Base-by-base conservation (phyloP, 2,113 vertebrate species). In the Phainopepla nitens region DNA sequence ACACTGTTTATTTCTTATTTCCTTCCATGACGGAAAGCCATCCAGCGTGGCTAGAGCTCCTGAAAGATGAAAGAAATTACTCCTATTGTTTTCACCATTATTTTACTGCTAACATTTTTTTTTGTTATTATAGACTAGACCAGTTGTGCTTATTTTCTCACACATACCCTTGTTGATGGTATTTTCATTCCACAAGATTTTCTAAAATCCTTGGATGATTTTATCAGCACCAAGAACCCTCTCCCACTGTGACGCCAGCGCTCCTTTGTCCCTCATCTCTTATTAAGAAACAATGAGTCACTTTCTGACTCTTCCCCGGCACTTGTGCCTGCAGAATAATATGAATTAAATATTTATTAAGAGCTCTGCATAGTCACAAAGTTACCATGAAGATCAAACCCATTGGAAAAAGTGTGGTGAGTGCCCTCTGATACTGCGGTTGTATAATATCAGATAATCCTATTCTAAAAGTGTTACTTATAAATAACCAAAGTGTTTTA, bases 271-370 rank as follows among this genome's bases (percentile, higher is more conserved):
- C 57, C 64, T 90, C 60, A 25, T 73, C 76, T 57, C 89, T 80
- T 85, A 89, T 68, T 79, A 70, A 92, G 79, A 73, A 94, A 36
- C 39, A 61, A 81, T 94, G 92, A 97, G 70, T 96, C 96, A 95
- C 79, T 83, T 94, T 96, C 88, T 94, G 58, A 80, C 66, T 94
- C 70, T 91, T 82, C 62, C 54, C 61, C 2, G 5, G 50, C 13
- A 73, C 45, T 80, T 92, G 70, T 85, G 53, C 49, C 79, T 88
- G 57, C 54, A 39, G 75, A 90, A 82, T 90, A 93, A 93, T 82
- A 88, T 4, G 2, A 90, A 92, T 95, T 88, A 96, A 94, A 90
- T 88, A 97, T 95, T 95, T 87, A 94, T 85, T 58, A 92, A 61
- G 75, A 77, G n/a, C 45, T 61, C 79, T 90, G 79, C 41, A 29